Evolutionary conservation across 2,113 vertebrate genomes (phyloP).

Genomic region (Notothenia rossii): DNA sequence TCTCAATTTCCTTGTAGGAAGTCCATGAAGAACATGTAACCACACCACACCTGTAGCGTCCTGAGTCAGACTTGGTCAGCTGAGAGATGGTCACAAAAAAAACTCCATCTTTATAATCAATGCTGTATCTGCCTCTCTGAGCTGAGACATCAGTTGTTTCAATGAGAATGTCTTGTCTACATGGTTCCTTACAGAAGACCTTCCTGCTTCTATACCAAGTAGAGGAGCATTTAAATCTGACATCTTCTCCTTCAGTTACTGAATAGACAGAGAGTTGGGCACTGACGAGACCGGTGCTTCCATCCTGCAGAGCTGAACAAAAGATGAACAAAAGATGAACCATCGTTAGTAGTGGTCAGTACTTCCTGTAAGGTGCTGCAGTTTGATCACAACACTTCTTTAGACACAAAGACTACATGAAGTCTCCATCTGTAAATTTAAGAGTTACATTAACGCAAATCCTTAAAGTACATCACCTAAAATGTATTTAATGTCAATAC

Average conservation of each 20-base stretch:
- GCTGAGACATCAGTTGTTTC: fast-evolving
- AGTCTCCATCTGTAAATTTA: no score
- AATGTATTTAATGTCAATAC: no score
- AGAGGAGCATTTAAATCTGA: fast-evolving
- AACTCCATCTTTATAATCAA: background rate
- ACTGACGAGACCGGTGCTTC: fast-evolving
- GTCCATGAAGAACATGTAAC: no score
- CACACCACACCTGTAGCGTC: no score
- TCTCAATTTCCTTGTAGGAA: no score
- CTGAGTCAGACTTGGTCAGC: no score
- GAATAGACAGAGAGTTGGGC: fast-evolving
- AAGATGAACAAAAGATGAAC: background rate
- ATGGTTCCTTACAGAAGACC: background rate
- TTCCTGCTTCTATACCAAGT: fast-evolving
- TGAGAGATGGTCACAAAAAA: no score
- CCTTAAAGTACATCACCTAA: no score
- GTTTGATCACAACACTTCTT: background rate
- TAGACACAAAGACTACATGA: no score
- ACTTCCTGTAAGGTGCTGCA: slow-evolving; percentile 1
- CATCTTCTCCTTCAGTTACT: background rate
- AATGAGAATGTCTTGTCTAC: background rate
- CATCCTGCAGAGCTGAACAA: slow-evolving; percentile 5
- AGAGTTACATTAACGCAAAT: no score
- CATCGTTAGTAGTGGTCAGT: background rate
- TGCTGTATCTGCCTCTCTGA: slow-evolving; percentile 3